Conservation (phyloP, 2,888 invertebrate species). For the Hemicrepidius hirtus region DNA sequence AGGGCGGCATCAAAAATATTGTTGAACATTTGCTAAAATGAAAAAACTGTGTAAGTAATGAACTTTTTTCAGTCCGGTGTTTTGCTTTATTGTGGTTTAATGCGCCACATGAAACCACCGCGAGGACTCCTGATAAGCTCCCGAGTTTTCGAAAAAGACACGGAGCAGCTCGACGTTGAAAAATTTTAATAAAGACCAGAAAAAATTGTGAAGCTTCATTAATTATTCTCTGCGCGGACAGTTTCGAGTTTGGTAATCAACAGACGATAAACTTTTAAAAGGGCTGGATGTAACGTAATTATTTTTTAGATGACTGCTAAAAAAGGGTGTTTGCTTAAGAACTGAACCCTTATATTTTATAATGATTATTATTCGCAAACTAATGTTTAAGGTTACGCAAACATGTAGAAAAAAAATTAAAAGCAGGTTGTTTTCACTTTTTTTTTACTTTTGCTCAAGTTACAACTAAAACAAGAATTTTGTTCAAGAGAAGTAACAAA, state of each 20-base stretch:
- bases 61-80: conserved; percentile 24
- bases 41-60: conserved; percentile 33
- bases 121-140: not conserved
- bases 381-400: too few species aligned
- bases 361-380: not conserved
- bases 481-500: too few species aligned
- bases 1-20: conserved; percentile 30
- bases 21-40: conserved; percentile 33
- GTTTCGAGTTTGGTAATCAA: conserved; percentile 36
- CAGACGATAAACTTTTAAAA: conserved; percentile 39
- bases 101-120: conserved; percentile 22
- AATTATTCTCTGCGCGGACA: conserved; percentile 38
- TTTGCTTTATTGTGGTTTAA: conserved; percentile 32
- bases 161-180: conserved; percentile 18
- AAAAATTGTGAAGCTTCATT: conserved; percentile 34
- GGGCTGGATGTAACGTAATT: conserved; percentile 34
- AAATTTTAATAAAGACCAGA: conserved; percentile 39
- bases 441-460: too few species aligned
- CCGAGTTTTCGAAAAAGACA: conserved; percentile 1
- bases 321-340: conserved; percentile 1
- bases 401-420: too few species aligned
- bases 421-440: too few species aligned
- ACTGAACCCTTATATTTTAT: not conserved
- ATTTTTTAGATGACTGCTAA: conserved; percentile 26
- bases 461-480: too few species aligned